These are phyloP conservation scores for Eidolon helvum DNA, from an alignment of 2,113 vertebrate genomes.

Conservation along the genomic window DNA sequence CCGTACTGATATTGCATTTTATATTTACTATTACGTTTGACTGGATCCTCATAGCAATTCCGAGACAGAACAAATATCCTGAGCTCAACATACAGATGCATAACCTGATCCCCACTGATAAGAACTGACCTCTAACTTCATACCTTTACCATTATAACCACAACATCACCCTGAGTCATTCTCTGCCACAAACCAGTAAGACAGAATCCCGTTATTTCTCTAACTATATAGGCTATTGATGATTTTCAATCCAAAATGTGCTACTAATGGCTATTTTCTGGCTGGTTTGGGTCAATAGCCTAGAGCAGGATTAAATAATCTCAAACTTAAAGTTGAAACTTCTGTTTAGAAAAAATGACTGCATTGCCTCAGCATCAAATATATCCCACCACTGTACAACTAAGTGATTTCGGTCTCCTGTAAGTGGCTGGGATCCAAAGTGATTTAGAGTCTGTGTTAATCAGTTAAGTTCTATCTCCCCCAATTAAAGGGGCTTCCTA, in stretches of 20 bases:
- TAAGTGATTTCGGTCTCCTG: neutral
- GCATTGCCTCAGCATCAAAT: neutral
- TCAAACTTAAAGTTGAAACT: neutral
- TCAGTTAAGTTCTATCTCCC: neutral
- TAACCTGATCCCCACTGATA: neutral
- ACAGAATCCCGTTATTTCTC: neutral
- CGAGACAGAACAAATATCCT: neutral
- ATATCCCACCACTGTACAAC: neutral
- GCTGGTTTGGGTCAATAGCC: neutral
- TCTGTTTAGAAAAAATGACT: neutral
- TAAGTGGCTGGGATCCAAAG: neutral
- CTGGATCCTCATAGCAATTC: neutral
- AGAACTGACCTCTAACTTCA: neutral
- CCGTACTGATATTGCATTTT: neutral
- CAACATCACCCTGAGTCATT: neutral
- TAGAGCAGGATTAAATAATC: neutral
- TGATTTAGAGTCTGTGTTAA: neutral
- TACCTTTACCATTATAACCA: neutral
- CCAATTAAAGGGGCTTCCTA: neutral
- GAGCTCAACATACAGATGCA: neutral
- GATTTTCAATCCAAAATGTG: neutral
- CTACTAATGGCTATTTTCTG: neutral
- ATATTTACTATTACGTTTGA: neutral
- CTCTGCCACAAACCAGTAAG: neutral
- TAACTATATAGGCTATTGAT: neutral